Evolutionary conservation across 2,113 vertebrate genomes (phyloP), one percentile per base, ranked within the genome.

Genomic region (Pomatorhinus ruficollis): DNA sequence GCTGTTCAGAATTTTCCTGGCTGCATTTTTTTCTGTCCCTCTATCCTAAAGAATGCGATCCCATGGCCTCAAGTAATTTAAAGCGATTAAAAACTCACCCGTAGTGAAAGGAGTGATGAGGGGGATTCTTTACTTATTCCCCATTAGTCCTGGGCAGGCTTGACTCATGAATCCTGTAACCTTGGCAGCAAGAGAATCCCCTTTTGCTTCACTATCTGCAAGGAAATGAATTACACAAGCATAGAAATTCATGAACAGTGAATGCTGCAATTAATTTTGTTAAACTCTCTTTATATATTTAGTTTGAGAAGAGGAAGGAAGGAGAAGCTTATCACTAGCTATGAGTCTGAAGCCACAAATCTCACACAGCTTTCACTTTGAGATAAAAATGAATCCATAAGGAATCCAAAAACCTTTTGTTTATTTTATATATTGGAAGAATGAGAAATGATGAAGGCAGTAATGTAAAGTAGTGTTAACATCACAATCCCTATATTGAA

Each of bases 201-300:
- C 83, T 76, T 78, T 74, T 95, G 63, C 83, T 93, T 94, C 81
- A 17, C 87, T 95, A 44, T 96, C 91, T 80, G 61, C 71, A 57
- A 85, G 90, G 61, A 97, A 96, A 94, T 89, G 79, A 96, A 90
- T 97, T 95, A 75, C 82, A 88, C 54, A 23, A 61, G 94, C 88
- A 65, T 64, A 90, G 93, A 87, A 96, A 96, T 97, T 95, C 83
- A 90, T 84, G 90, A 89, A 90, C 5, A 17, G 83, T 95, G 93
- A 96, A 95, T 81, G 63, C 81, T 80, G 89, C 95, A 96, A 96
- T 97, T 97, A 95, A 94, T 96, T 97, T 93, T 93, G 69, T 87
- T 97, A 82, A 95, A 96, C 59, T 94, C 90, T 96, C 90, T 96
- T 94, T 95, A 92, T 95, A 68, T 86, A 74, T 84, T 95, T 93